Conservation (phyloP, 2,797 vertebrate species). For the Hylomyscus alleni region DNA sequence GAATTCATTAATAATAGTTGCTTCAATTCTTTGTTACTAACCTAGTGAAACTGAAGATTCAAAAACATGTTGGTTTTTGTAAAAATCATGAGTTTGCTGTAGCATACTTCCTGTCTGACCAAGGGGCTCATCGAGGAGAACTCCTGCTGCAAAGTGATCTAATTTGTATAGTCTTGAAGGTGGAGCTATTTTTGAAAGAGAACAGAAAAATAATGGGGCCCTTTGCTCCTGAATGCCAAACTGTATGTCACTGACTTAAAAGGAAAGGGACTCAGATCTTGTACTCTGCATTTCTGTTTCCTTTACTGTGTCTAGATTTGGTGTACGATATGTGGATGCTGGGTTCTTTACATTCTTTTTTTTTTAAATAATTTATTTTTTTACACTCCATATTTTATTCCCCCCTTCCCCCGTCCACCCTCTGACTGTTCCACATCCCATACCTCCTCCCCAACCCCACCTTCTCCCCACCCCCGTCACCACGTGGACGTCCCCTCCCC, state of each 20-base stretch:
- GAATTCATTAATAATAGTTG: background rate
- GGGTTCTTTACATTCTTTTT: background rate
- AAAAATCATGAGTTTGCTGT: slow-evolving; percentile 14
- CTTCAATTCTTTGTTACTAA: background rate
- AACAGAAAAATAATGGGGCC: slow-evolving; percentile 76
- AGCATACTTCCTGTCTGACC: slow-evolving; percentile 57
- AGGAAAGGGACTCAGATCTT: slow-evolving; percentile 35
- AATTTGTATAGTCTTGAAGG: slow-evolving; percentile 81
- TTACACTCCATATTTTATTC: no score
- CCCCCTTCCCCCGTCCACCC: no score
- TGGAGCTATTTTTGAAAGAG: slow-evolving; percentile 83
- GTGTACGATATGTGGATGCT: background rate
- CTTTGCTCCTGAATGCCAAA: slow-evolving; percentile 52
- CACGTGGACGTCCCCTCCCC: no score
- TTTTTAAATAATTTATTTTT: background rate
- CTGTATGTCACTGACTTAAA: slow-evolving; percentile 52
- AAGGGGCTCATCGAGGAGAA: slow-evolving; percentile 58
- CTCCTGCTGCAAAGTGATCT: slow-evolving; percentile 67
- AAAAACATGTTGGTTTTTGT: background rate
- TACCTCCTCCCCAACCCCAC: no score
- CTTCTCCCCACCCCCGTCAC: no score
- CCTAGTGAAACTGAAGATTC: slow-evolving; percentile 35
- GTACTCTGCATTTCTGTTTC: background rate
- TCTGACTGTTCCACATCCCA: no score
- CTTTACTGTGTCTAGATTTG: background rate